A percentile compares a stretch with the other conserved stretches of the same genome.
phyloP scores from a whole-genome alignment of 2,113 vertebrate species.

The Tursiops truncatus region DNA sequence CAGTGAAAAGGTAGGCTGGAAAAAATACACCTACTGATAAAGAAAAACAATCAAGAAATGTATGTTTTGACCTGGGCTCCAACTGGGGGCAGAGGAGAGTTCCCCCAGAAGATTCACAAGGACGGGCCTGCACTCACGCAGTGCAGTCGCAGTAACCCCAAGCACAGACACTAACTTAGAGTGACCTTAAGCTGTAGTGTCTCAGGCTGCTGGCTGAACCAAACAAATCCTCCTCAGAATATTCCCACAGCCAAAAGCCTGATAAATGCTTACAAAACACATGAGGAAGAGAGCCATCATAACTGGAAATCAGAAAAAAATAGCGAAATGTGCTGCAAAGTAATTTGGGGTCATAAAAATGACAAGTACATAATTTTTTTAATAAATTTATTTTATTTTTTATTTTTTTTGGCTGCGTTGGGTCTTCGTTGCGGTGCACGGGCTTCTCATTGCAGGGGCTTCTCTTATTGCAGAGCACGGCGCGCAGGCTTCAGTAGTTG shows the following conservation, averaged over 20 bases:
- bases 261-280: neutral
- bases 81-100: neutral
- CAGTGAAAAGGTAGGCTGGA: neutral
- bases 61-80: neutral
- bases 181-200: neutral
- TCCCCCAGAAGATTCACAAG: neutral
- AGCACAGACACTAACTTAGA: neutral
- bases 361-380: neutral
- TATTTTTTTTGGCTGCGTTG: too few species aligned
- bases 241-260: neutral
- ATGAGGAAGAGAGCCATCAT: neutral
- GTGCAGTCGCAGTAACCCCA: neutral
- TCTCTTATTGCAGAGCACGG: too few species aligned
- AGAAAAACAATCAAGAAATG: neutral
- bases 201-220: neutral
- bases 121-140: neutral
- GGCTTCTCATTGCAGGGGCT: too few species aligned
- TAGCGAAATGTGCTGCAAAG: neutral
- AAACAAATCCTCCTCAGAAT: neutral
- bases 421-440: too few species aligned
- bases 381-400: too few species aligned
- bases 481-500: too few species aligned
- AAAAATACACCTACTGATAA: neutral
- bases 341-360: neutral
- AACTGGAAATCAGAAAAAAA: neutral